Percentiles rank a stretch among this genome's conserved stretches.
phyloP scores from a whole-genome alignment of 2,113 vertebrate genomes.

The Chiloscyllium plagiosum region DNA sequence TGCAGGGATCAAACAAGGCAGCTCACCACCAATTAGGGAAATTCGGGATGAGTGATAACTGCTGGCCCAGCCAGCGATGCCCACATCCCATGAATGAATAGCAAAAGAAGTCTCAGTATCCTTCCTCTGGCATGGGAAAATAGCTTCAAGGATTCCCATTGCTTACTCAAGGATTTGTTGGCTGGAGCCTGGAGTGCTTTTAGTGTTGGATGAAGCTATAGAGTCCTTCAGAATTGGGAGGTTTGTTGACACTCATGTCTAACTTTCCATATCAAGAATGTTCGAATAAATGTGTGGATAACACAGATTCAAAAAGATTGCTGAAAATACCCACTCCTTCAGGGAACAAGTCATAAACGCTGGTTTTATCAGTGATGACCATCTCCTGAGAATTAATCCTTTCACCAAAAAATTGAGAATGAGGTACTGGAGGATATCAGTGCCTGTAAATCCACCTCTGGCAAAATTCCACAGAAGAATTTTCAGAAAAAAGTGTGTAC shows the following conservation, averaged over 20 bases:
- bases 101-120: not conserved
- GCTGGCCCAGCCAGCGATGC: too few species aligned
- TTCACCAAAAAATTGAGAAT: not conserved
- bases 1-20: too few species aligned
- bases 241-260: not conserved
- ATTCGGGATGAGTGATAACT: too few species aligned
- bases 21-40: too few species aligned
- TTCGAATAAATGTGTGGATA: too few species aligned
- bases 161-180: not conserved
- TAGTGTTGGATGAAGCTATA: not conserved
- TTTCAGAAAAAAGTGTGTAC: not conserved
- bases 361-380: not conserved
- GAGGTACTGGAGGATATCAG: not conserved
- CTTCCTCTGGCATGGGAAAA: not conserved
- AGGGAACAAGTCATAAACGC: not conserved
- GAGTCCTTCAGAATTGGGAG: not conserved
- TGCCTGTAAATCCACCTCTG: not conserved
- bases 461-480: not conserved
- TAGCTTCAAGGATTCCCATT: not conserved
- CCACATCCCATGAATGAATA: too few species aligned
- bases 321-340: not conserved
- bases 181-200: not conserved
- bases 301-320: not conserved
- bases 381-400: not conserved
- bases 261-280: not conserved